Percentiles rank a stretch among this genome's conserved stretches.
Evolutionary conservation across 1,140 invertebrate genomes (phyloP).

Genomic region (Pogonomyrmex californicus): DNA sequence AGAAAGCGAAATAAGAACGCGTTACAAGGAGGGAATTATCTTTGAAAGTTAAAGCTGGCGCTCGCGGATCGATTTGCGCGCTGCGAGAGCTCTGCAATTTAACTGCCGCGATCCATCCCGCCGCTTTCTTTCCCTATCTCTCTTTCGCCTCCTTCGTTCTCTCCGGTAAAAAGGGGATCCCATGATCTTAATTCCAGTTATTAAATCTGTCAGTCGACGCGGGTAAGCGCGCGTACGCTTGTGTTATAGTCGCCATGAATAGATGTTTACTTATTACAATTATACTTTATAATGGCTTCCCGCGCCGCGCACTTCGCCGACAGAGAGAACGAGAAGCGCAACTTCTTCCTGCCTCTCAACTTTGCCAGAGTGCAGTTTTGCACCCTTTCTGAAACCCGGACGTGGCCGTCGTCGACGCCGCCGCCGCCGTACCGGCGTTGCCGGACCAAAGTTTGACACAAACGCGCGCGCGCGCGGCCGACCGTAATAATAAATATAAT

Average conservation of each 20-base stretch:
- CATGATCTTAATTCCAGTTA: conserved; percentile 61
- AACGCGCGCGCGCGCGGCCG: conserved; percentile 18
- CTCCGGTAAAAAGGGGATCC: conserved; percentile 32
- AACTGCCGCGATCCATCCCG: conserved; percentile 43
- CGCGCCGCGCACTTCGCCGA: conserved; percentile 26
- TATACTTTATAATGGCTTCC: conserved; percentile 62
- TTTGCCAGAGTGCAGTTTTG: conserved; percentile 51
- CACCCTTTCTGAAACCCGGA: conserved; percentile 55
- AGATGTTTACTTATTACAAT: conserved; percentile 65
- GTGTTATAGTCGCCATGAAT: conserved; percentile 62
- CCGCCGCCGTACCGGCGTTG: background rate
- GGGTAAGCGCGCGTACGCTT: conserved; percentile 46
- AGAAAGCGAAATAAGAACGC: conserved; percentile 52
- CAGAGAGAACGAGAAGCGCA: conserved; percentile 44
- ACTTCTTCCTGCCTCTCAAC: conserved; percentile 57
- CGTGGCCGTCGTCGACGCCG: conserved; percentile 24
- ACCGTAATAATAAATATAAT: conserved; percentile 52
- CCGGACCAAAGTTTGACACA: conserved; percentile 58
- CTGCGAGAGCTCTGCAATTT: conserved; percentile 47
- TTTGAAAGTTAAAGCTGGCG: conserved; percentile 61
- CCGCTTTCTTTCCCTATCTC: background rate
- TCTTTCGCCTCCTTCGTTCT: conserved; percentile 6
- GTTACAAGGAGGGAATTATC: conserved; percentile 56
- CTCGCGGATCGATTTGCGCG: conserved; percentile 55
- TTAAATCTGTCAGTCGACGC: conserved; percentile 63